A percentile compares a stretch with the other conserved stretches of the same genome.
Evolutionary conservation across 1,140 invertebrate species (phyloP).

Genomic region (Zophobas morio): DNA sequence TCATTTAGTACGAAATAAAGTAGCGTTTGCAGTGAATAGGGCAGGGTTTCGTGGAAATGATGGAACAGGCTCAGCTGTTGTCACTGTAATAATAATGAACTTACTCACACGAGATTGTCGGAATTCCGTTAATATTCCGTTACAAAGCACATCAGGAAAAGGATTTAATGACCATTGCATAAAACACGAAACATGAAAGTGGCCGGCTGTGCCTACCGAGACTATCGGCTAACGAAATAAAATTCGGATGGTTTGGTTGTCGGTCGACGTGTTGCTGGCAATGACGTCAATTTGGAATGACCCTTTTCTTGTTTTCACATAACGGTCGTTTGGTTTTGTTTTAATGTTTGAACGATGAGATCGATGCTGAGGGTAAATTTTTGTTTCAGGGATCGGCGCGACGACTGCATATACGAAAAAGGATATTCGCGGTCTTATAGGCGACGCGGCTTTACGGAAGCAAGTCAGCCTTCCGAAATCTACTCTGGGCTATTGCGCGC

Average conservation of each 20-base stretch:
- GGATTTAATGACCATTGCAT: conserved; percentile 51
- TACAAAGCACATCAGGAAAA: conserved; percentile 44
- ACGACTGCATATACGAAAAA: conserved; percentile 83
- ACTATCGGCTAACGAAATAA: conserved; percentile 45
- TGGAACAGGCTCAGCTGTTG: conserved; percentile 12
- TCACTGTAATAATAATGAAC: conserved; percentile 23
- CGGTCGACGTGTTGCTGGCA: conserved; percentile 16
- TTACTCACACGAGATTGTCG: conserved; percentile 39
- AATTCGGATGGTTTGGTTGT: conserved; percentile 27
- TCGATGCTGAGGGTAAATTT: conserved; percentile 29
- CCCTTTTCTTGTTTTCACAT: conserved; percentile 33
- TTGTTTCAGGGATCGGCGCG: conserved; percentile 77
- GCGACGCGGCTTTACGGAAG: conserved; percentile 77
- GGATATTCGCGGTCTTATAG: conserved; percentile 76
- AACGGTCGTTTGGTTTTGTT: conserved; percentile 16
- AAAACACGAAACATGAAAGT: conserved; percentile 52
- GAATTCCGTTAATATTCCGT: conserved; percentile 40
- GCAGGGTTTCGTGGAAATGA: background rate
- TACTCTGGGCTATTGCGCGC: conserved; percentile 83
- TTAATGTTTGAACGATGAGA: background rate
- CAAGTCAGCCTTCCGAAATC: conserved; percentile 83
- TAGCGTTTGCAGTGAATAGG: conserved; percentile 1
- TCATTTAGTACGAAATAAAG: background rate
- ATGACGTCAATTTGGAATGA: background rate
- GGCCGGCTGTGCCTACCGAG: conserved; percentile 31